Base-by-base conservation (phyloP, 1,140 invertebrate species). In the Varroa destructor region DNA sequence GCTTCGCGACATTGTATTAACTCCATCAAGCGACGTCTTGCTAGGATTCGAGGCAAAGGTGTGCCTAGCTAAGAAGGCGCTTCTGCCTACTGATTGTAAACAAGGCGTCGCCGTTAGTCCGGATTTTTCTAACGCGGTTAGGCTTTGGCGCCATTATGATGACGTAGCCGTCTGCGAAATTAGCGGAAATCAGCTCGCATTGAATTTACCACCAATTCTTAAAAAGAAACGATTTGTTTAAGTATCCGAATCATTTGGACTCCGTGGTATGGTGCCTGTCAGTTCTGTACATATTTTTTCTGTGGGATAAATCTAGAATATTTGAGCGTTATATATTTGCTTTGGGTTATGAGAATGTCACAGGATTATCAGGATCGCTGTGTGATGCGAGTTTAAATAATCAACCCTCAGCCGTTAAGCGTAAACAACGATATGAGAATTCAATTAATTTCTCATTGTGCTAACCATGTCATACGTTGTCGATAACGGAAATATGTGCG, bases 141-240 rank as follows among this genome's bases (percentile, higher is more conserved):
- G 46, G 8, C 37, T 67, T 40, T 67, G 61, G 61, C 10, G 61
- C 14, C 61, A 67, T 40, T 37, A 67, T 8, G 61, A 67, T 40
- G 61, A n/a, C 12, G 37, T 67, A 1, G 61, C 61, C 36, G 61
- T 67, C 1, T 67, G 61, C 36, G 61, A 67, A 67, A 67, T 67
- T 40, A 67, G 61, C 36, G 61, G 61, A 12, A 67, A 46, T 8
- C 61, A 67, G 36, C 61, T 67, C 12, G 61, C 46, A 8, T 67
- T 37, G 14, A 40, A 37, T 43, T 8, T 67, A 2, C 61, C 61
- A 2, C 61, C 61, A 5, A 67, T 67, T 4, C 61, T 67, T 37
- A 67, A 67, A 46, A 67, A 67, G 61, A 67, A 67, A 67, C 61
- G 61, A 67, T 67, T 67, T 8, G 61, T 67, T 40, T 67, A 67